Conservation (phyloP, 2,797 vertebrate genomes). For the Nyctibius grandis region DNA sequence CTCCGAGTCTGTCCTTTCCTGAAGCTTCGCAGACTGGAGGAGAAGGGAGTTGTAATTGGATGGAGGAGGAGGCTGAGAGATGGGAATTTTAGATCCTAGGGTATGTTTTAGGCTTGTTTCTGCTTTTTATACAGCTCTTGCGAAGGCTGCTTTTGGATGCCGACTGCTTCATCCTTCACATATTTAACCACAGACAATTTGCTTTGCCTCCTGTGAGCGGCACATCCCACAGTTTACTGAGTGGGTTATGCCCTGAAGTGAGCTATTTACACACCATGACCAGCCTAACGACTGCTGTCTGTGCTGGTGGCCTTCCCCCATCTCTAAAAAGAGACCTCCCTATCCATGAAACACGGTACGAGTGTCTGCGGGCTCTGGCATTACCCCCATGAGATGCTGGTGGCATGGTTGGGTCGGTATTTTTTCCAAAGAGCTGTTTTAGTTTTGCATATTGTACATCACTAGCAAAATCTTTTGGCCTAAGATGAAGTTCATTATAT, state of each 20-base stretch:
- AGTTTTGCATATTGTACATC: not conserved
- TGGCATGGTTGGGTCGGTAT: not conserved
- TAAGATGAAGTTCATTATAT: not conserved
- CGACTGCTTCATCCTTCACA: slow-evolving; percentile 19
- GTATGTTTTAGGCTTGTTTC: slow-evolving; percentile 27
- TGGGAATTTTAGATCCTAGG: slow-evolving; percentile 11
- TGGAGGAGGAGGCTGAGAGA: not conserved
- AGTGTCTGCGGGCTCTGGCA: not conserved
- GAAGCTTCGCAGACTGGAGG: not conserved
- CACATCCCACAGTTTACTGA: slow-evolving; percentile 31
- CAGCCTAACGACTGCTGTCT: not conserved
- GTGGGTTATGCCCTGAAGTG: slow-evolving; percentile 27
- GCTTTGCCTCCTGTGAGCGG: slow-evolving; percentile 26
- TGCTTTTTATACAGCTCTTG: not conserved
- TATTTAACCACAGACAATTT: slow-evolving; percentile 54
- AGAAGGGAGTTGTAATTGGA: not conserved
- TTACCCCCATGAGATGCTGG: not conserved
- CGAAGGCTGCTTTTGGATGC: slow-evolving; percentile 1
- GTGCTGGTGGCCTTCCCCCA: not conserved
- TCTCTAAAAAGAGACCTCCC: not conserved
- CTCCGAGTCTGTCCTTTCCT: not conserved
- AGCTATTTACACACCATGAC: not conserved
- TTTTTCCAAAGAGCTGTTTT: not conserved
- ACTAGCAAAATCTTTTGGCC: not conserved
- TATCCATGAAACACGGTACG: not conserved